These are phyloP conservation scores for Cosmorhoe ocellata DNA, from an alignment of 2,888 invertebrate species.

Conservation along the genomic window DNA sequence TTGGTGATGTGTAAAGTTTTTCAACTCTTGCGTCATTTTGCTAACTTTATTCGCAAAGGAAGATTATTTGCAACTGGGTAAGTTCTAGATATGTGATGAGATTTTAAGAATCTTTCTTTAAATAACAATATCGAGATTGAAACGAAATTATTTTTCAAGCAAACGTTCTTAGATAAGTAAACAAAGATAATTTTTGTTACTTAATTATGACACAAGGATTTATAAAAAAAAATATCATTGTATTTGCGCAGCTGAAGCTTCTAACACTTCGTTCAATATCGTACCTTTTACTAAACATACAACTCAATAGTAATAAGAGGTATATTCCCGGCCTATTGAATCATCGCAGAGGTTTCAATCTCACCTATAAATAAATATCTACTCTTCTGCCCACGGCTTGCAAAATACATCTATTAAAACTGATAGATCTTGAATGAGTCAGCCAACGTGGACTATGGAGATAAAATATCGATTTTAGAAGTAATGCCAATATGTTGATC, in stretches of 20 bases:
- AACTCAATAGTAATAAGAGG: constrained; percentile 22
- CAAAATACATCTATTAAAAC: constrained; percentile 69
- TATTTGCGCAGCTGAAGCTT: no score
- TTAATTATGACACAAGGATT: no score
- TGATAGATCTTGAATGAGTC: constrained; percentile 57
- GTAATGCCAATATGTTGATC: background rate
- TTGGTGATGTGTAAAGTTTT: constrained; percentile 16
- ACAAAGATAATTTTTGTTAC: no score
- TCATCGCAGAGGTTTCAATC: constrained; percentile 49
- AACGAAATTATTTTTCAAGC: no score
- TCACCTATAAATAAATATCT: constrained; percentile 49
- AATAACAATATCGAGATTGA: no score
- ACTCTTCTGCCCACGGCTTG: constrained; percentile 58
- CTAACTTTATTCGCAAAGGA: constrained; percentile 6
- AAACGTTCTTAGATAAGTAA: no score
- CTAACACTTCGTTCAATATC: no score
- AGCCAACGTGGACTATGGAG: constrained; percentile 15
- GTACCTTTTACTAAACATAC: background rate
- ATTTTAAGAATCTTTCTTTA: no score
- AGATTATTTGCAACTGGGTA: background rate
- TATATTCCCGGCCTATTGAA: constrained; percentile 41
- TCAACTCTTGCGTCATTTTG: constrained; percentile 15
- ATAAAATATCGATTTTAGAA: background rate
- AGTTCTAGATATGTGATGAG: no score
- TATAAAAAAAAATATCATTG: no score